Evolutionary conservation across 2,888 invertebrate species (phyloP).

Genomic region (Epinotia brunnichana): DNA sequence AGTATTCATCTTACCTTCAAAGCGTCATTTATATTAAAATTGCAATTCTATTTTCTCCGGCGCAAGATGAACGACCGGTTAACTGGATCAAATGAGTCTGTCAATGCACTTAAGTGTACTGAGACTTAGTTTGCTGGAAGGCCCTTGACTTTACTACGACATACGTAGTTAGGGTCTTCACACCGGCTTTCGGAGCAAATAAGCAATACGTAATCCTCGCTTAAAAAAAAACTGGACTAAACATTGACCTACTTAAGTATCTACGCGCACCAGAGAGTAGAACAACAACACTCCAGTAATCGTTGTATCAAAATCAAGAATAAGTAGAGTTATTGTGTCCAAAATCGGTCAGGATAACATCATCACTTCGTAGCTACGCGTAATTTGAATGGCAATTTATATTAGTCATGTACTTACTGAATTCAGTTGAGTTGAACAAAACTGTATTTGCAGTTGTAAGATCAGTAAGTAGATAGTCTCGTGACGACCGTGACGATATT

Average conservation of each 20-base stretch:
- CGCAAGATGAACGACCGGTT: conserved; percentile 26
- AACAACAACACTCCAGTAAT: too few species aligned
- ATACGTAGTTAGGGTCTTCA: neutral
- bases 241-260: too few species aligned
- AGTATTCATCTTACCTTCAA: conserved; percentile 34
- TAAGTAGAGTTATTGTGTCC: too few species aligned
- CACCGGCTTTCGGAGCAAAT: too few species aligned
- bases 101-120: conserved; percentile 15
- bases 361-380: too few species aligned
- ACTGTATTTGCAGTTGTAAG: neutral
- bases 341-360: too few species aligned
- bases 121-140: neutral
- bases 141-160: neutral
- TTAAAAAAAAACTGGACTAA: too few species aligned
- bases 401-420: too few species aligned
- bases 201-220: too few species aligned
- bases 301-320: too few species aligned
- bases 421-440: neutral
- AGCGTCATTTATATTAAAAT: conserved; percentile 37
- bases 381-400: too few species aligned
- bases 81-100: conserved; percentile 31
- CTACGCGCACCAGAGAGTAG: too few species aligned
- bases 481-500: neutral
- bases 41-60: conserved; percentile 29
- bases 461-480: neutral